Conservation (phyloP, 2,113 vertebrate genomes). For the Otocyon megalotis region DNA sequence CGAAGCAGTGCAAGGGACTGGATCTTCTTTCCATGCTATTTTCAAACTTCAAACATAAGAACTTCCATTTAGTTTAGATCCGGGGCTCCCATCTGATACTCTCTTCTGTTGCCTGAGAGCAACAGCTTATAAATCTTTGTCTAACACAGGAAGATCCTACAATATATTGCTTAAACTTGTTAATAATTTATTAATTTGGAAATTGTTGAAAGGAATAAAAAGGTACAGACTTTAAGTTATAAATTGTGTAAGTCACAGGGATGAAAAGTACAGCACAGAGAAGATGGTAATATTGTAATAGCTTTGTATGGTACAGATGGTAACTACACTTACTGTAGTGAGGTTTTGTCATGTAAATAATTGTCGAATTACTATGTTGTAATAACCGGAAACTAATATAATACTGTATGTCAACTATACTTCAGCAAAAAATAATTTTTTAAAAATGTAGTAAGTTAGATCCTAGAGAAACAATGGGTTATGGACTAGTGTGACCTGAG, state of each 20-base stretch:
- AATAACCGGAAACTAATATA: background rate
- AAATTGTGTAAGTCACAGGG: background rate
- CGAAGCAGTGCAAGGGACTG: background rate
- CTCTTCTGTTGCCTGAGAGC: background rate
- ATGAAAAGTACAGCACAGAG: background rate
- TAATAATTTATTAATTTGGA: conserved; percentile 50
- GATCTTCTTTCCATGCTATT: conserved; percentile 55
- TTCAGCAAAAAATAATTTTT: background rate
- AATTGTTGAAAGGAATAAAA: background rate
- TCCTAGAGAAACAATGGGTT: conserved; percentile 32
- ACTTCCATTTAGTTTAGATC: background rate
- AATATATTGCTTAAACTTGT: conserved; percentile 23
- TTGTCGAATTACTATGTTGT: background rate
- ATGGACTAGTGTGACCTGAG: background rate
- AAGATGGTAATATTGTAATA: background rate
- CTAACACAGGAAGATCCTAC: background rate
- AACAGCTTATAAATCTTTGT: background rate
- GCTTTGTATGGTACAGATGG: background rate
- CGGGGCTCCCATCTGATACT: background rate
- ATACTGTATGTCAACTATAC: background rate
- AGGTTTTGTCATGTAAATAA: background rate
- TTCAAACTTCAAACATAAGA: conserved; percentile 57
- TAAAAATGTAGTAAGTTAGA: conserved; percentile 11
- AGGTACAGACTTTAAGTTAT: background rate
- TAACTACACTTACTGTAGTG: background rate